These are phyloP conservation scores for Frankliniella intonsa DNA, from an alignment of 2,888 invertebrate species.

Conservation along the genomic window DNA sequence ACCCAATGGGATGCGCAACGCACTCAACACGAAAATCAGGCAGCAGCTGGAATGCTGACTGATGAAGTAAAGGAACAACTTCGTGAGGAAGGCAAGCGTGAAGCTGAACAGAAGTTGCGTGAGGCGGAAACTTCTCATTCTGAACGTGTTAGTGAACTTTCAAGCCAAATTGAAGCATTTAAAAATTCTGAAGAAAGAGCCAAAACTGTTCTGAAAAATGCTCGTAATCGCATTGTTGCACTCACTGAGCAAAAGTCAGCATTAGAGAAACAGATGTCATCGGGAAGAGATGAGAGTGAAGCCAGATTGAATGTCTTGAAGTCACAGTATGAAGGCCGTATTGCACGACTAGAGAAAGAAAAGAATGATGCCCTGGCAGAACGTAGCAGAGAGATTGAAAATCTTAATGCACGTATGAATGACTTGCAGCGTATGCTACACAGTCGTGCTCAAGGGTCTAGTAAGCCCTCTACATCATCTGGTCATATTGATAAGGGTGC, in stretches of 20 bases:
- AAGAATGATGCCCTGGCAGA: constrained; percentile 59
- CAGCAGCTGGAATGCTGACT: constrained; percentile 45
- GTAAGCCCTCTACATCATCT: constrained; percentile 64
- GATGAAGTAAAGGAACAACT: constrained; percentile 49
- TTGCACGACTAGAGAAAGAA: constrained; percentile 68
- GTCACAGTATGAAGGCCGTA: constrained; percentile 63
- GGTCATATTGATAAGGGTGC: constrained; percentile 55
- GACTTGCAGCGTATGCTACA: constrained; percentile 57
- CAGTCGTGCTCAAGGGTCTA: constrained; percentile 29
- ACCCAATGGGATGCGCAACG: constrained; percentile 53
- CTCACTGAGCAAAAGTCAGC: constrained; percentile 54
- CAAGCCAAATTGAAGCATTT: constrained; percentile 53
- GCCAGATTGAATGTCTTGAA: constrained; percentile 57
- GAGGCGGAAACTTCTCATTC: constrained; percentile 48
- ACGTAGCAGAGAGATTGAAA: constrained; percentile 60
- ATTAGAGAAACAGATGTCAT: constrained; percentile 35
- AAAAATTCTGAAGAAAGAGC: constrained; percentile 59
- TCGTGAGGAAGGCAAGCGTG: constrained; percentile 49
- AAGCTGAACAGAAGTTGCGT: constrained; percentile 46
- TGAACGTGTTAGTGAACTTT: constrained; percentile 50
- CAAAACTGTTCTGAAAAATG: constrained; percentile 64
- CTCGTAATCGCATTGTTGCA: constrained; percentile 67
- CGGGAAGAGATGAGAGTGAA: constrained; percentile 44
- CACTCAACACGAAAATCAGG: constrained; percentile 47
- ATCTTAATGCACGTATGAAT: constrained; percentile 63